phyloP scores from a whole-genome alignment of 2,888 invertebrate genomes.

The Athalia circularis region DNA sequence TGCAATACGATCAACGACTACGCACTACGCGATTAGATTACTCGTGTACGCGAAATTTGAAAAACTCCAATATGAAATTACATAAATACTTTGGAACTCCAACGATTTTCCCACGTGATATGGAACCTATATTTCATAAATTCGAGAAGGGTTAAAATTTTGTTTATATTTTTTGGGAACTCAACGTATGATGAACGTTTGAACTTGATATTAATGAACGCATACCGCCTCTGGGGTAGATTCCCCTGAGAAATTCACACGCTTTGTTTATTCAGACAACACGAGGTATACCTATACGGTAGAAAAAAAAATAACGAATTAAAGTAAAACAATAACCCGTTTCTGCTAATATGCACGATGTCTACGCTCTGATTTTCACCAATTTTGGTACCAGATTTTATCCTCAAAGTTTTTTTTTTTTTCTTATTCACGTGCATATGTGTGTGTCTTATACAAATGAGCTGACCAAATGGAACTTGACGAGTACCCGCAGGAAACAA shows the following conservation, averaged over 20 bases:
- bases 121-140: too few relatives aligned
- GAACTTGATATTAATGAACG: neutral
- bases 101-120: too few relatives aligned
- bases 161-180: neutral
- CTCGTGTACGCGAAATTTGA: too few relatives aligned
- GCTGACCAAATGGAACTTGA: too few relatives aligned
- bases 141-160: too few relatives aligned
- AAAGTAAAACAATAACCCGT: constrained; percentile 13
- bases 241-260: constrained; percentile 16
- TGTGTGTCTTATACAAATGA: too few relatives aligned
- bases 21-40: neutral
- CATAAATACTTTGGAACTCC: too few relatives aligned
- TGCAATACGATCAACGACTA: constrained; percentile 6
- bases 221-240: neutral
- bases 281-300: neutral
- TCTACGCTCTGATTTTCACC: constrained; percentile 12
- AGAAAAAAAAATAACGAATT: constrained; percentile 13
- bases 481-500: too few relatives aligned
- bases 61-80: too few relatives aligned
- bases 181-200: neutral
- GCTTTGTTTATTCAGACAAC: constrained; percentile 33
- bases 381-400: constrained; percentile 6
- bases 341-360: neutral
- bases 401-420: neutral
- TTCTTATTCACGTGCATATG: constrained; percentile 8